A percentile compares a stretch with the other conserved stretches of the same genome.
Conservation (phyloP, 2,797 vertebrate species). For the Acropternis orthonyx region DNA sequence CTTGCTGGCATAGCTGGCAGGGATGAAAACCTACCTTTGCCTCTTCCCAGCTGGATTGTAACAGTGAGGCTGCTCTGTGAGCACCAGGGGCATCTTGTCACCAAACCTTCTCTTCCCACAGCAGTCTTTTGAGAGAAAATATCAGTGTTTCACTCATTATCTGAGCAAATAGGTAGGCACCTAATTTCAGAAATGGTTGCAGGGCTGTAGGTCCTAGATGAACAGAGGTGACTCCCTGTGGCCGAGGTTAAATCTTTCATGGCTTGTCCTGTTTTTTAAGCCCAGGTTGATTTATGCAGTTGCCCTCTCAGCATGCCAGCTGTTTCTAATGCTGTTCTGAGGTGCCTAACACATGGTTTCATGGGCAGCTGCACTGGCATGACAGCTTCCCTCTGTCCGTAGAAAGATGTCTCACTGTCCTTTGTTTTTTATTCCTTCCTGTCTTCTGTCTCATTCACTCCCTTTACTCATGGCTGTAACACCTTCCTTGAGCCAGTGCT, state of each 20-base stretch:
- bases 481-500: background rate
- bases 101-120: background rate
- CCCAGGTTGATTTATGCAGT: background rate
- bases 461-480: background rate
- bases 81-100: rapidly evolving
- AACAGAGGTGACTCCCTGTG: background rate
- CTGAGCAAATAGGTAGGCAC: background rate
- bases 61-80: background rate
- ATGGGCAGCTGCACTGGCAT: background rate
- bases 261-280: background rate
- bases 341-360: background rate
- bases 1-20: background rate
- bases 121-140: background rate
- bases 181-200: background rate
- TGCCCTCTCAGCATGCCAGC: background rate
- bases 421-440: background rate
- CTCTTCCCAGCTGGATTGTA: background rate
- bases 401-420: background rate
- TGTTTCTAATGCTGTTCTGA: background rate
- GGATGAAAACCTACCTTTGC: background rate
- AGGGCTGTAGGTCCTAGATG: background rate
- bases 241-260: background rate
- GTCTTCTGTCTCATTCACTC: background rate
- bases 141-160: rapidly evolving
- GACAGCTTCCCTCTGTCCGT: background rate